phyloP scores from a whole-genome alignment of 2,113 vertebrate species.

The Pterocles burchelli region DNA sequence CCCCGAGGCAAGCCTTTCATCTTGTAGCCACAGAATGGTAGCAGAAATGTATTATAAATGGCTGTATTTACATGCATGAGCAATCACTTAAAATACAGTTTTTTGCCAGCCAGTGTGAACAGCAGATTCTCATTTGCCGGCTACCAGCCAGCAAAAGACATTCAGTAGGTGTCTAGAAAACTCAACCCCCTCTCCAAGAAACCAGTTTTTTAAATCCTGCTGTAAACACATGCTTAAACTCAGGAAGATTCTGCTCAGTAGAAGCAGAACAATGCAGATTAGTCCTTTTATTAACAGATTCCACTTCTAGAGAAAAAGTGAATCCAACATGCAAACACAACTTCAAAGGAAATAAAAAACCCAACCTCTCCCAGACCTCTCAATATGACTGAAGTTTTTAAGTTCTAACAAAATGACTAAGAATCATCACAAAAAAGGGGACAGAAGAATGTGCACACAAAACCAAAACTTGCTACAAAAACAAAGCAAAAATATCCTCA shows the following conservation, averaged over 20 bases:
- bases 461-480: not conserved
- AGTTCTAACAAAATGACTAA: not conserved
- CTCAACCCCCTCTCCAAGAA: not conserved
- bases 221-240: not conserved
- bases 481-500: not conserved
- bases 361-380: not conserved
- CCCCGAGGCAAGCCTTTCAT: constrained; percentile 54
- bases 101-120: not conserved
- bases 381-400: not conserved
- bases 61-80: constrained; percentile 45
- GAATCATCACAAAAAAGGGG: not conserved
- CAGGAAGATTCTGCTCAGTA: not conserved
- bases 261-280: not conserved
- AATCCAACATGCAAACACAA: not conserved
- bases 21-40: not conserved
- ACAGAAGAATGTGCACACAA: not conserved
- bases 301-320: not conserved
- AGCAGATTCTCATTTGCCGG: not conserved
- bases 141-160: not conserved
- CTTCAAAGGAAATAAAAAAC: not conserved
- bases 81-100: not conserved
- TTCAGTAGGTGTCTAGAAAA: not conserved
- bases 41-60: not conserved
- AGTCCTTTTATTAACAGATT: not conserved
- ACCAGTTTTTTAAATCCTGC: not conserved